Evolutionary conservation across 2,797 vertebrate species (phyloP).

Genomic region (Numenius phaeopus): DNA sequence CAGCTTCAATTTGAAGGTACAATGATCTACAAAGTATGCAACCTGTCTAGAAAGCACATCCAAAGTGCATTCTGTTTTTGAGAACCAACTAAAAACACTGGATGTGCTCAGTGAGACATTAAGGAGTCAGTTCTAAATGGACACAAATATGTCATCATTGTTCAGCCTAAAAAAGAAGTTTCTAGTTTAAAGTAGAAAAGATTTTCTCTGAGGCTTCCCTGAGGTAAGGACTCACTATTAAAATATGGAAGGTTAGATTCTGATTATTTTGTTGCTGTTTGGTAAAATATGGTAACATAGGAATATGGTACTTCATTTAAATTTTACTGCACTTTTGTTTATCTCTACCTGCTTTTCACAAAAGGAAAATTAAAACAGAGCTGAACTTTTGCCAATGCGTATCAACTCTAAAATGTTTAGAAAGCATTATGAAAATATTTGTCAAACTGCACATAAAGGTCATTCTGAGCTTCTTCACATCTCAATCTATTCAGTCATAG

Average conservation of each 20-base stretch:
- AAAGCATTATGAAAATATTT: neutral
- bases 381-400: neutral
- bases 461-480: neutral
- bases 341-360: neutral
- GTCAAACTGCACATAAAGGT: constrained; percentile 1
- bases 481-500: neutral
- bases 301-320: neutral
- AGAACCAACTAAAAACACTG: neutral
- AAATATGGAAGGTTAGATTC: neutral
- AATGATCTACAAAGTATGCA: neutral
- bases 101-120: neutral
- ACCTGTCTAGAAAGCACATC: neutral
- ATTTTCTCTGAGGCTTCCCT: neutral
- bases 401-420: neutral
- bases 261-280: neutral
- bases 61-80: neutral
- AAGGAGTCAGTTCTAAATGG: neutral
- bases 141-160: neutral
- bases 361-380: neutral
- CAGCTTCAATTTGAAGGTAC: neutral
- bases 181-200: neutral
- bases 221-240: neutral
- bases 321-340: neutral
- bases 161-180: neutral
- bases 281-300: neutral